A percentile compares a stretch with the other conserved stretches of the same genome.
These are phyloP conservation scores for Sphaerophoria taeniata DNA, from an alignment of 2,888 invertebrate genomes.

Conservation along the genomic window DNA sequence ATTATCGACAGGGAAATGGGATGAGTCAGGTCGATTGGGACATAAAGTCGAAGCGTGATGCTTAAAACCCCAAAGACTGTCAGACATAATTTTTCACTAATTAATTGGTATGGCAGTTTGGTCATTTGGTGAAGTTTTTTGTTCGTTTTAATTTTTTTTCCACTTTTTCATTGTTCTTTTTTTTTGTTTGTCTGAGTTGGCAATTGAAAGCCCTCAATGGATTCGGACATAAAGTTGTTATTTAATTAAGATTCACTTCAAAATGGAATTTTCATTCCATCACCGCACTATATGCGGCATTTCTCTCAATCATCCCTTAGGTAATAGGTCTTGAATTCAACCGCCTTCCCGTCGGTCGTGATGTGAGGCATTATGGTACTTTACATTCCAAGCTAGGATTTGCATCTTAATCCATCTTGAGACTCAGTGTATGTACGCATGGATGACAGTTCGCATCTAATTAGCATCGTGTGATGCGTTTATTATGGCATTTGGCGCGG, in stretches of 20 bases:
- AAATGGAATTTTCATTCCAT: conserved; percentile 32
- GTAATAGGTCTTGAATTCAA: background rate
- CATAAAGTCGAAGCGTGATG: conserved; percentile 58
- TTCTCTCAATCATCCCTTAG: conserved; percentile 18
- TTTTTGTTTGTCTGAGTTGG: background rate
- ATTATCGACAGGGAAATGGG: conserved; percentile 32
- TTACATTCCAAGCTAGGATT: conserved; percentile 47
- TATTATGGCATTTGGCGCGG: conserved; percentile 62
- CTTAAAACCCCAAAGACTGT: conserved; percentile 56
- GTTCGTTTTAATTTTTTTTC: too few relatives aligned
- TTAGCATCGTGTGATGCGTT: conserved; percentile 69
- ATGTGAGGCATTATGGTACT: conserved; percentile 13
- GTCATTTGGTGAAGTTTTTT: background rate
- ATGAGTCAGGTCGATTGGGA: conserved; percentile 60
- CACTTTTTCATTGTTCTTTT: background rate
- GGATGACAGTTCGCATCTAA: conserved; percentile 68
- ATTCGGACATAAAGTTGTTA: conserved; percentile 63
- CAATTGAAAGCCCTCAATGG: conserved; percentile 46
- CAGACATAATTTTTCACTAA: conserved; percentile 70
- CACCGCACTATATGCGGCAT: background rate
- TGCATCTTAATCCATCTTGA: conserved; percentile 73
- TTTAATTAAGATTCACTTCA: conserved; percentile 64
- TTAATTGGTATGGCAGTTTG: conserved; percentile 50
- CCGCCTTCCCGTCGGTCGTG: background rate
- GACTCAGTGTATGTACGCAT: conserved; percentile 56